These are phyloP conservation scores for Gallinago nigripennis DNA, from an alignment of 2,797 vertebrate species.

Conservation along the genomic window DNA sequence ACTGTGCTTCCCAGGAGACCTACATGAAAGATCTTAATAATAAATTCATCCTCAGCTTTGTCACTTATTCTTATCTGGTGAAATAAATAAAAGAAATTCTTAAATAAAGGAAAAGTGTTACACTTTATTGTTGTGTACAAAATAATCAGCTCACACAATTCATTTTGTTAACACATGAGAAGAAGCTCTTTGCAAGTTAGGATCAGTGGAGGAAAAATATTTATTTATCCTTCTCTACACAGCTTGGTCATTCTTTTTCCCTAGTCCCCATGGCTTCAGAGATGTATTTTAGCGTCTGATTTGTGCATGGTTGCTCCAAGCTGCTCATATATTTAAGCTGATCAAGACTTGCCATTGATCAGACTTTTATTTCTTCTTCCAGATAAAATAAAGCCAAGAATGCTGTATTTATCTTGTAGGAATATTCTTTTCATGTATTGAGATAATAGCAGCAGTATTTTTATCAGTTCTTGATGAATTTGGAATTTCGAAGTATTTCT, in stretches of 20 bases:
- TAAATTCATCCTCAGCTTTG: not conserved
- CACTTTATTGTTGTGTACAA: not conserved
- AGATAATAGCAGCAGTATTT: not conserved
- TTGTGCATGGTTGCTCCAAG: not conserved
- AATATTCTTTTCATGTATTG: not conserved
- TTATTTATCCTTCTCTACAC: not conserved
- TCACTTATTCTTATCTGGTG: not conserved
- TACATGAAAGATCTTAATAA: not conserved
- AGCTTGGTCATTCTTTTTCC: not conserved
- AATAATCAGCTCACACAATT: not conserved
- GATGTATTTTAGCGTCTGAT: not conserved
- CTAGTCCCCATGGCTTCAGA: not conserved
- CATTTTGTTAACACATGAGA: not conserved
- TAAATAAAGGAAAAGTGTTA: not conserved
- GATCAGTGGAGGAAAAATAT: not conserved
- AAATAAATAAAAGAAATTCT: not conserved
- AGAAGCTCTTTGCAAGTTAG: not conserved
- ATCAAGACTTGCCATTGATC: not conserved
- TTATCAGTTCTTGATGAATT: not conserved
- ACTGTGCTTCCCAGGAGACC: not conserved
- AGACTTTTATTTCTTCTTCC: not conserved
- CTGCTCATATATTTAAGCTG: not conserved
- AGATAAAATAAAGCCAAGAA: not conserved
- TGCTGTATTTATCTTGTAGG: not conserved
- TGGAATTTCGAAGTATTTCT: not conserved